Conservation (phyloP, 2,797 vertebrate genomes). For the Semaprochilodus insignis region DNA sequence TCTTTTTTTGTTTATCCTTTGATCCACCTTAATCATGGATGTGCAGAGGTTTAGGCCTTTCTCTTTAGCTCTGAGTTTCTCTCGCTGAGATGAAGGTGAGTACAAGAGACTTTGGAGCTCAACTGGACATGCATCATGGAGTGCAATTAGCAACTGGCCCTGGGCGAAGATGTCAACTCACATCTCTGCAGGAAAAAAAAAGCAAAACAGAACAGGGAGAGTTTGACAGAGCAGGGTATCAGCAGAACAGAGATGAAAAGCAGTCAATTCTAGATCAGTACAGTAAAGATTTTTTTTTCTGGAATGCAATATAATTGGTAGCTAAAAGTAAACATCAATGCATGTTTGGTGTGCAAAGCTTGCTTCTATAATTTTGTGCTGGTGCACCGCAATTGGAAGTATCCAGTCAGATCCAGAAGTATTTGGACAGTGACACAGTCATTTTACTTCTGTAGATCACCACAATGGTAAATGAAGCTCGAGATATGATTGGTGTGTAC, state of each 20-base stretch:
- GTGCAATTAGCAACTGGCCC: constrained; percentile 74
- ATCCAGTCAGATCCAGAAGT: no score
- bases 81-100: constrained; percentile 59
- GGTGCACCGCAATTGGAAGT: no score
- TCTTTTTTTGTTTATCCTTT: constrained; percentile 58
- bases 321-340: no score
- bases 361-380: no score
- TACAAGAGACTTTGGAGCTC: constrained; percentile 73
- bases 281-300: not conserved
- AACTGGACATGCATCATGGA: constrained; percentile 77
- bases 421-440: no score
- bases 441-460: no score
- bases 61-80: constrained; percentile 30
- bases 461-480: no score
- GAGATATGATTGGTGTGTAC: no score
- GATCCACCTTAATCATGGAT: constrained; percentile 50
- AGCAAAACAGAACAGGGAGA: not conserved
- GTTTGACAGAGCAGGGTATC: no score
- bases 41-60: constrained; percentile 42
- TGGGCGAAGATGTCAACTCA: constrained; percentile 64
- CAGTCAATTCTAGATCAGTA: constrained; percentile 2
- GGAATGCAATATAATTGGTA: not conserved
- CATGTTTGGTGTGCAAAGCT: no score
- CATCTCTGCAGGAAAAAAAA: constrained; percentile 69
- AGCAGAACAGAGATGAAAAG: not conserved